Evolutionary conservation across 1,140 invertebrate species (phyloP).

Genomic region (Heliconius melpomene): DNA sequence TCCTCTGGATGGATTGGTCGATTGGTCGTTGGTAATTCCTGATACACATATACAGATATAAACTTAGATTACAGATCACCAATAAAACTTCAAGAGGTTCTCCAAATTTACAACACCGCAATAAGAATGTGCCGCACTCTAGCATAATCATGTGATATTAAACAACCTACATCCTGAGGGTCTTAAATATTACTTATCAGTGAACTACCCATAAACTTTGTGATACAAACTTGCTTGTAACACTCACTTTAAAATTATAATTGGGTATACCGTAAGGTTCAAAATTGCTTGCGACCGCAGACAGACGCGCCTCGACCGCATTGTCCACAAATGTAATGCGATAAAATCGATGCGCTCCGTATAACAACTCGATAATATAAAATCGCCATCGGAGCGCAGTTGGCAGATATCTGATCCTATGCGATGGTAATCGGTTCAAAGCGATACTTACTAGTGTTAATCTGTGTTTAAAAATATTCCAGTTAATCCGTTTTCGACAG

Average conservation of each 20-base stretch:
- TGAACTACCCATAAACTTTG: slow-evolving; percentile 13
- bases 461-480: too few relatives aligned
- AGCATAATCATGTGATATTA: slow-evolving; percentile 1
- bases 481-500: too few relatives aligned
- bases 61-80: neutral
- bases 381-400: slow-evolving; percentile 47
- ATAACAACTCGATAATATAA: slow-evolving; percentile 49
- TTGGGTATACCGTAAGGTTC: slow-evolving; percentile 42
- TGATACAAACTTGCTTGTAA: slow-evolving; percentile 15
- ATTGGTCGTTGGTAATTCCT: too few relatives aligned
- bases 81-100: neutral
- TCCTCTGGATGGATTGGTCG: too few relatives aligned
- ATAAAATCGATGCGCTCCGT: slow-evolving; percentile 51
- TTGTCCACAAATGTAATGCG: slow-evolving; percentile 51
- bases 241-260: slow-evolving; percentile 34
- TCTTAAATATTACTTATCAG: slow-evolving; percentile 13
- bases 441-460: too few relatives aligned
- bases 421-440: neutral
- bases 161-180: slow-evolving; percentile 1
- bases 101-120: neutral
- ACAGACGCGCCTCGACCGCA: slow-evolving; percentile 48
- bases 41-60: too few relatives aligned
- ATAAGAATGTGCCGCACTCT: neutral
- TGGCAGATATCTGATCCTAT: neutral
- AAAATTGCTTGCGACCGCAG: slow-evolving; percentile 53